These are phyloP conservation scores for Lepidochitona cinerea DNA, from an alignment of 2,888 invertebrate genomes.

Conservation along the genomic window DNA sequence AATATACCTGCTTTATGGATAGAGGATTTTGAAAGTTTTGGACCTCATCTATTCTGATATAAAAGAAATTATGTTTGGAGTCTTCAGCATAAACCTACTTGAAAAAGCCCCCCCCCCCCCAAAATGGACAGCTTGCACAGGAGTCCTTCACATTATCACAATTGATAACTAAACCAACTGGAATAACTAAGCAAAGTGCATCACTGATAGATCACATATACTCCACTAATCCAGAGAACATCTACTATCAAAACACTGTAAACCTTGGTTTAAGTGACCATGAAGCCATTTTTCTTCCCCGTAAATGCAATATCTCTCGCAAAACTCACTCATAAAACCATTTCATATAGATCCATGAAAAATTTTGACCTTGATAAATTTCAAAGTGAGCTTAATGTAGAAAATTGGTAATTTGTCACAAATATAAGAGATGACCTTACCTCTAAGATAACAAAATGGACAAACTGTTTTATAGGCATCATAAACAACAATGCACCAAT, in stretches of 20 bases:
- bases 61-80: neutral
- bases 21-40: neutral
- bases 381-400: neutral
- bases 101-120: neutral
- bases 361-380: neutral
- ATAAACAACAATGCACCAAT: neutral
- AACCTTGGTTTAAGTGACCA: neutral
- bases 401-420: neutral
- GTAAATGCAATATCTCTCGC: no score
- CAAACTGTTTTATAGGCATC: neutral
- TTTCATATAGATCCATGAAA: neutral
- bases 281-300: neutral
- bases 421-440: neutral
- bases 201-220: neutral
- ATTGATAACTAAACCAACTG: neutral
- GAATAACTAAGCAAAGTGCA: neutral
- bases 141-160: neutral
- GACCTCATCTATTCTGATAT: neutral
- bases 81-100: neutral
- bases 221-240: neutral
- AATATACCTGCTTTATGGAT: no score
- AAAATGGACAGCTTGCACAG: neutral
- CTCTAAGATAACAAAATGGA: neutral
- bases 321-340: neutral
- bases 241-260: neutral